Evolutionary conservation across 2,113 vertebrate genomes (phyloP), one percentile per base, ranked within the genome.

Genomic region (Mionectes macconnelli): DNA sequence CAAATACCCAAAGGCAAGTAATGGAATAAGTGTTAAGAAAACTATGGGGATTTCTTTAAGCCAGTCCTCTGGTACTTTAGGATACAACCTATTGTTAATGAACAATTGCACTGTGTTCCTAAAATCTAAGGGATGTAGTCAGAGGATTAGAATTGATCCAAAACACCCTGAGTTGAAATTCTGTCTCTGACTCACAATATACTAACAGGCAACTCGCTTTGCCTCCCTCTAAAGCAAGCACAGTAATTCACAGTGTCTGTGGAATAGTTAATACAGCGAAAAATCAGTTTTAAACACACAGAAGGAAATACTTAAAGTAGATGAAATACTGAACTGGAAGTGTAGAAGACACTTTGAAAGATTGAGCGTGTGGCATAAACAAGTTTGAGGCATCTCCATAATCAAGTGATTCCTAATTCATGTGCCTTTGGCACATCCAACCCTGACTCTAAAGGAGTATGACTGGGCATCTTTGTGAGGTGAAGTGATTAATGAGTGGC

Each of bases 331-430:
- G 64, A 74, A 72, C 82, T 95, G 75, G n/a, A 94, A 88, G 49
- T 47, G n/a, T 31, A 56, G 64, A 28, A 75, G 90, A 72, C 76
- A 2, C 76, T 92, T 96, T 95, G 93, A 94, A 94, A 60, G 80
- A 96, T 93, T 79, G 33, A 42, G 64, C 35, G 5, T 75, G 72
- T 44, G 76, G 56, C 31, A 17, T 96, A 96, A 96, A 95, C 93
- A 94, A 70, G 83, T 84, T 93, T 90, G 93, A 96, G 73, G 56
- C 87, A 75, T 95, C 92, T 95, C 83, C 69, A 35, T 81, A 96
- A 95, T 78, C 92, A 95, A 94, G 86, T 62, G 83, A 87, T 96
- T 76, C 76, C 85, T 93, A 90, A 93, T 94, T 92, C 76, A 8
- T 84, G 79, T 90, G 88, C 88, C 69, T 87, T 24, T 89, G 93